Evolutionary conservation across 2,888 invertebrate genomes (phyloP).

Genomic region (Drosophila maculinotata): DNA sequence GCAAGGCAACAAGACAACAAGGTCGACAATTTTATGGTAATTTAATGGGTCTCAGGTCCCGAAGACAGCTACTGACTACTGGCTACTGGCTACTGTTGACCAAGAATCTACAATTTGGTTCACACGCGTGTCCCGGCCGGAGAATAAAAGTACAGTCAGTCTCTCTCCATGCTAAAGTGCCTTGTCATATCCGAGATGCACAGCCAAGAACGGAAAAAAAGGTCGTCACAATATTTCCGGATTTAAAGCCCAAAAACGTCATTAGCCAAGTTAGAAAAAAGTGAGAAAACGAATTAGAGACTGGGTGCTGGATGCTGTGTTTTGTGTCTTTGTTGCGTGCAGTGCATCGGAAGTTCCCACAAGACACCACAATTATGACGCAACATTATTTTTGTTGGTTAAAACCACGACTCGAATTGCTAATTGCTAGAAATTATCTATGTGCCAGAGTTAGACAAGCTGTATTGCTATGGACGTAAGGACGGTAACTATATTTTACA

Average conservation of each 20-base stretch:
- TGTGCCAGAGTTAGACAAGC: no score
- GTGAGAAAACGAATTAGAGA: constrained; percentile 49
- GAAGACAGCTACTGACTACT: constrained; percentile 19
- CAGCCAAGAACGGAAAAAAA: constrained; percentile 17
- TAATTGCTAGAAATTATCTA: not conserved
- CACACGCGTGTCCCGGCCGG: constrained; percentile 45
- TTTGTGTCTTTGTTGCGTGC: constrained; percentile 13
- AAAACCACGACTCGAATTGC: not conserved
- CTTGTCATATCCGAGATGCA: constrained; percentile 64
- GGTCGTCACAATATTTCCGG: constrained; percentile 58
- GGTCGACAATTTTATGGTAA: constrained; percentile 64
- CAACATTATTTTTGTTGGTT: constrained; percentile 69
- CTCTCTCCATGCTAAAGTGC: constrained; percentile 39
- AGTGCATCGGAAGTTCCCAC: constrained; percentile 74
- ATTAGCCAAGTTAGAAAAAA: constrained; percentile 56
- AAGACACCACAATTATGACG: constrained; percentile 69
- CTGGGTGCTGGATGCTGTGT: constrained; percentile 5
- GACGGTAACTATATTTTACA: no score
- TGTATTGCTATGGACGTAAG: no score
- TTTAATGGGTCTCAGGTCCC: constrained; percentile 58
- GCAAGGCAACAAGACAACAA: constrained; percentile 17
- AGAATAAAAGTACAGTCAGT: constrained; percentile 22
- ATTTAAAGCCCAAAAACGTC: constrained; percentile 70
- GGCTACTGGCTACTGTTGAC: constrained; percentile 9
- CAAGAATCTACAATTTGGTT: constrained; percentile 23